These are phyloP conservation scores for Telenomus remus DNA, from an alignment of 1,140 invertebrate genomes.

Conservation along the genomic window DNA sequence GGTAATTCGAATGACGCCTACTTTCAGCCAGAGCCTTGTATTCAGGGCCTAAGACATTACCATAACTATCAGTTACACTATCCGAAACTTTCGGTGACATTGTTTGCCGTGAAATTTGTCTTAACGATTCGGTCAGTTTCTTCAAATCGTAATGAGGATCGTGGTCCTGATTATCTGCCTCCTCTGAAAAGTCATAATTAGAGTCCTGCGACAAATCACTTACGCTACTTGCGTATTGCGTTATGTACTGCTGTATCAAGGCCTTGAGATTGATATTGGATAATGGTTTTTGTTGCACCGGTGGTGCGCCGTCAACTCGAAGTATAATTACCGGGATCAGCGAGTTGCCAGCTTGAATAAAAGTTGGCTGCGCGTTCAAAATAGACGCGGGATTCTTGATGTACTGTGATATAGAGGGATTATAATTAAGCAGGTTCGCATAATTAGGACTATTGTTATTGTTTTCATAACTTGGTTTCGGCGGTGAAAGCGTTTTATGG, in stretches of 20 bases:
- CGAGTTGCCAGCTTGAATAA: constrained; percentile 71
- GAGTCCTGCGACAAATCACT: constrained; percentile 59
- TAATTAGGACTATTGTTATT: constrained; percentile 60
- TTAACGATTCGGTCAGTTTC: constrained; percentile 62
- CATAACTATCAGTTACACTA: constrained; percentile 50
- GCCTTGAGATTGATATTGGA: constrained; percentile 71
- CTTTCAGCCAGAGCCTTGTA: constrained; percentile 28
- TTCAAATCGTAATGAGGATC: constrained; percentile 64
- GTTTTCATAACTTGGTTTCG: constrained; percentile 32
- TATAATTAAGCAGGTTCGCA: constrained; percentile 68
- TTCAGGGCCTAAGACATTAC: constrained; percentile 23
- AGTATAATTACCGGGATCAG: constrained; percentile 73
- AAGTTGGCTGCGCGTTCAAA: constrained; percentile 71
- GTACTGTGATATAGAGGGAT: constrained; percentile 73
- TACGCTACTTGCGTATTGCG: constrained; percentile 67
- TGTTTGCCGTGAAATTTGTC: constrained; percentile 52
- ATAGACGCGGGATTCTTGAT: constrained; percentile 72
- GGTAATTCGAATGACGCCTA: constrained; percentile 14
- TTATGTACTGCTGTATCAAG: constrained; percentile 69
- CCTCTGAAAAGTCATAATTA: constrained; percentile 59
- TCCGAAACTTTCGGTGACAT: constrained; percentile 13
- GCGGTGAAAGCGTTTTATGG: constrained; percentile 54
- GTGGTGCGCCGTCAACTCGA: constrained; percentile 68
- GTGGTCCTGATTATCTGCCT: constrained; percentile 17
- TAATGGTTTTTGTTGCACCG: constrained; percentile 57